A percentile compares a stretch with the other conserved stretches of the same genome.
These are phyloP conservation scores for Chlamydotis undulata DNA, from an alignment of 2,113 vertebrate genomes.

Conservation along the genomic window DNA sequence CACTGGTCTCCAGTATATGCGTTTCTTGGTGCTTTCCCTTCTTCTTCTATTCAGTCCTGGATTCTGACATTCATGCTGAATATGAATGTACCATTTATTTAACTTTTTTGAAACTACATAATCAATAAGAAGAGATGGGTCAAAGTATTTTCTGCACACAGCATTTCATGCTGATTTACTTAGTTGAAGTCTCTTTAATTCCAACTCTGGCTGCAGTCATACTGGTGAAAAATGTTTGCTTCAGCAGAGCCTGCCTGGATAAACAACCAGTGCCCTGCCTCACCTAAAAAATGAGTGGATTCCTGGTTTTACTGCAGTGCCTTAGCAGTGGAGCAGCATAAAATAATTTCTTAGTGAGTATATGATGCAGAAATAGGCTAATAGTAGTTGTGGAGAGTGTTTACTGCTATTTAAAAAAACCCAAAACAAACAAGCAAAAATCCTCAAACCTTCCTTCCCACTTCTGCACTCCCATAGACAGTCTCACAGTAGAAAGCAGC, in stretches of 20 bases:
- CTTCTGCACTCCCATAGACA: fast-evolving
- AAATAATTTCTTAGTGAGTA: neutral
- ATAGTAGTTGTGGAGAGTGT: neutral
- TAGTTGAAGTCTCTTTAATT: neutral
- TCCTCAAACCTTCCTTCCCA: neutral
- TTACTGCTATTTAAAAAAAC: neutral
- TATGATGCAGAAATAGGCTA: neutral
- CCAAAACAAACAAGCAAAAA: neutral
- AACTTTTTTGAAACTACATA: neutral
- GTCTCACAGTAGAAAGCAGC: neutral
- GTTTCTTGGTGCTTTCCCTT: neutral
- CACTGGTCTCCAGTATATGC: neutral
- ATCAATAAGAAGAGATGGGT: neutral
- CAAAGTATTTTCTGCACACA: neutral
- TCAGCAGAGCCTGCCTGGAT: neutral
- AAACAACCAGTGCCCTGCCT: neutral
- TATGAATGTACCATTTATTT: neutral
- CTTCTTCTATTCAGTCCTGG: neutral
- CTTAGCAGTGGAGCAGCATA: neutral
- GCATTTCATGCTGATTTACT: neutral
- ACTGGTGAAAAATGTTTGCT: neutral
- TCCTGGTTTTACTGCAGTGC: neutral
- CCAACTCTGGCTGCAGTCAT: neutral
- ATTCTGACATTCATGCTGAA: neutral
- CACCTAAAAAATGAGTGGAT: neutral